These are phyloP conservation scores for Drosophila rellima DNA, from an alignment of 2,888 invertebrate species.

Conservation along the genomic window DNA sequence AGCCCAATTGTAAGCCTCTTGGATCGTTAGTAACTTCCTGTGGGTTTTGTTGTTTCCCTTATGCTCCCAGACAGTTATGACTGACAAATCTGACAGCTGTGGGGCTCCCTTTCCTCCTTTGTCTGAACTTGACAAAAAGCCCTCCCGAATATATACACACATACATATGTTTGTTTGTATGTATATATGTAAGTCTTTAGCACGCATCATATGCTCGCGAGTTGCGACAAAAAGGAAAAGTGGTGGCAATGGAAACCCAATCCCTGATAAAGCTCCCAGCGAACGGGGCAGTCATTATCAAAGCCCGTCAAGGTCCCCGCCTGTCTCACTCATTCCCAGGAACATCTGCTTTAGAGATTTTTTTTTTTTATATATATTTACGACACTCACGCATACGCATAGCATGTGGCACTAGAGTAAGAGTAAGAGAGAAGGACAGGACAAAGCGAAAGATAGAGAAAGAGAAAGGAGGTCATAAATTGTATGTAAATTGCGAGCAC, in stretches of 20 bases:
- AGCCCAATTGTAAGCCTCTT: slow-evolving; percentile 34
- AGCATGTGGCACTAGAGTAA: slow-evolving; percentile 10
- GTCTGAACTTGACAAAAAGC: not conserved
- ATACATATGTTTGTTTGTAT: not conserved
- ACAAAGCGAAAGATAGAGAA: not conserved
- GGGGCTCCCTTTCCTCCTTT: not conserved
- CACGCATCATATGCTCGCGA: slow-evolving; percentile 60
- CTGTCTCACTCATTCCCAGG: slow-evolving; percentile 14
- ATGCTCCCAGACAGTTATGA: slow-evolving; percentile 50
- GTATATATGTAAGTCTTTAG: slow-evolving; percentile 41
- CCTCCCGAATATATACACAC: not conserved
- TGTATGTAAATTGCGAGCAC: slow-evolving; percentile 73
- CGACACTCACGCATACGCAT: slow-evolving; percentile 49
- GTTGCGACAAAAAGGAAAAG: slow-evolving; percentile 33
- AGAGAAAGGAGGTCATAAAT: slow-evolving; percentile 48
- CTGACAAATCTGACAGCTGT: slow-evolving; percentile 62
- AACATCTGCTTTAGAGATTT: slow-evolving; percentile 61
- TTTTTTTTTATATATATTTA: slow-evolving; percentile 43
- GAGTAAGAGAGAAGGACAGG: not conserved
- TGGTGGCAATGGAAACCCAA: slow-evolving; percentile 19
- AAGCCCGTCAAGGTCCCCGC: slow-evolving; percentile 62
- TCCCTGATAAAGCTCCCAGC: slow-evolving; percentile 39
- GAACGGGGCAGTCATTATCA: slow-evolving; percentile 66
- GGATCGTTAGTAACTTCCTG: slow-evolving; percentile 57
- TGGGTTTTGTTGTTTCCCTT: slow-evolving; percentile 23